These are phyloP conservation scores for Mactra quadrangularis DNA, from an alignment of 1,140 invertebrate genomes.

Conservation along the genomic window DNA sequence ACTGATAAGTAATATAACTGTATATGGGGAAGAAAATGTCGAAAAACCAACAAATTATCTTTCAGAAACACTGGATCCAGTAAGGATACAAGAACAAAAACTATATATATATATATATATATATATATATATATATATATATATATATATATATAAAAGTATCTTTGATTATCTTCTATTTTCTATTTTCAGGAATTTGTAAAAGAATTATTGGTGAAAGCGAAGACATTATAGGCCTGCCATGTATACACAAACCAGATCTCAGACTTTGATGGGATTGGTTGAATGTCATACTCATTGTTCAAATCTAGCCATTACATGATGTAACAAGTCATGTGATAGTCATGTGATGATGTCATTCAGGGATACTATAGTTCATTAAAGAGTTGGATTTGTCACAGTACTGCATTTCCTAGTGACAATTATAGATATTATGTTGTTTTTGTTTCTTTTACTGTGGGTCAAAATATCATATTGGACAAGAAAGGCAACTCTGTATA, in stretches of 20 bases:
- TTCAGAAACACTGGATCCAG: too few species aligned
- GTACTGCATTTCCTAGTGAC: conserved; percentile 17
- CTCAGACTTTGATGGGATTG: conserved; percentile 44
- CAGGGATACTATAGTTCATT: conserved; percentile 41
- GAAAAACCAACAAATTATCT: too few species aligned
- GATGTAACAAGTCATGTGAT: conserved; percentile 28
- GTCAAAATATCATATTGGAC: background rate
- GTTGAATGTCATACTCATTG: conserved; percentile 52
- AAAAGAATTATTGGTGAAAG: conserved; percentile 38
- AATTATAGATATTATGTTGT: background rate
- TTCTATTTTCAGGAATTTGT: conserved; percentile 46
- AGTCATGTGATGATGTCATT: conserved; percentile 41
- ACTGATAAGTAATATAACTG: too few species aligned
- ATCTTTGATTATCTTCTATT: too few species aligned
- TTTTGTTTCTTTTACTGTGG: background rate
- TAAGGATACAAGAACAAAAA: too few species aligned
- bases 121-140: too few species aligned
- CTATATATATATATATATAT: too few species aligned
- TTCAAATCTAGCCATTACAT: background rate
- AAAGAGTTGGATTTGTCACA: conserved; percentile 13
- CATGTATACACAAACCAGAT: conserved; percentile 27
- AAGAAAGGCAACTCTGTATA: too few species aligned
- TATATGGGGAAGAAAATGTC: too few species aligned
- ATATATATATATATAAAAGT: too few species aligned
- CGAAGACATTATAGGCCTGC: conserved; percentile 58